Evolutionary conservation across 1,140 invertebrate species (phyloP).

Genomic region (Pteromalus puparum): DNA sequence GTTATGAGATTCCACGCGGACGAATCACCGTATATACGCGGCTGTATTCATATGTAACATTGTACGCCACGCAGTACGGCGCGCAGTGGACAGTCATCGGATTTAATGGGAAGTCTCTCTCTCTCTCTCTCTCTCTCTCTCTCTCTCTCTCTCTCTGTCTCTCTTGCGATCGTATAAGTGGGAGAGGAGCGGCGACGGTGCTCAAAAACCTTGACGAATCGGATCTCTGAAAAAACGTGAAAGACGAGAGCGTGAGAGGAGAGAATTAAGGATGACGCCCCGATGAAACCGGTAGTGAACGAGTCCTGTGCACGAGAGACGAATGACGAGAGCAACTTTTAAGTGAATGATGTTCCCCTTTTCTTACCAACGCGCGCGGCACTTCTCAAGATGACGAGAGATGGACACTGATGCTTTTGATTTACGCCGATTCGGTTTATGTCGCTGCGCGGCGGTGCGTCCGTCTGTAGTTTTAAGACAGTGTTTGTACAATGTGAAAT

Average conservation of each 20-base stretch:
- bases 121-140: no score
- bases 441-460: background rate
- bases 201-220: slow-evolving; percentile 48
- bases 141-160: no score
- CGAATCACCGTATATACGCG: background rate
- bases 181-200: background rate
- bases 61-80: background rate
- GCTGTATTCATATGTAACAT: background rate
- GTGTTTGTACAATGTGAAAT: background rate
- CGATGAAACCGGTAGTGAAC: slow-evolving; percentile 4
- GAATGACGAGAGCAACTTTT: slow-evolving; percentile 24
- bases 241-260: background rate
- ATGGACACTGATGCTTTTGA: slow-evolving; percentile 10
- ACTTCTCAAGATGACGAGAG: slow-evolving; percentile 1
- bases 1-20: slow-evolving; percentile 46
- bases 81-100: slow-evolving; percentile 44
- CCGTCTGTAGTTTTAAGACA: background rate
- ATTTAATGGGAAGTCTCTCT: slow-evolving; percentile 43
- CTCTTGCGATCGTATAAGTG: background rate
- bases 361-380: background rate
- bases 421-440: slow-evolving; percentile 26
- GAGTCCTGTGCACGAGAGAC: background rate
- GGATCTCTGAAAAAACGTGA: slow-evolving; percentile 7
- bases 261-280: background rate
- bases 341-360: slow-evolving; percentile 43